phyloP scores from a whole-genome alignment of 2,113 vertebrate species.

The Atrichornis clamosus region DNA sequence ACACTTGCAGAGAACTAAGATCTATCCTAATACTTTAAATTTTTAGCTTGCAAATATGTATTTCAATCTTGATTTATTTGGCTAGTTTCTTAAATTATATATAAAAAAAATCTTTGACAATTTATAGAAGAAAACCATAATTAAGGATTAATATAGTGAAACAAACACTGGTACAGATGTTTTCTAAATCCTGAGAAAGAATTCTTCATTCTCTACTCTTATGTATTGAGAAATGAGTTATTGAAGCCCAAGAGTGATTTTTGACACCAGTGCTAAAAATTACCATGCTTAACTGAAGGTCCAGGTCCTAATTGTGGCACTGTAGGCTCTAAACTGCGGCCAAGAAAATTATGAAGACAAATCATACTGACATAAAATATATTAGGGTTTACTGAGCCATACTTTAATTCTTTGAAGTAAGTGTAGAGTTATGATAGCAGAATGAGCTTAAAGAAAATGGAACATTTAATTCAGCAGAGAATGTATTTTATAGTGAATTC shows the following conservation, averaged over 20 bases:
- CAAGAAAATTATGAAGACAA: neutral
- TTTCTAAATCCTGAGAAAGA: constrained; percentile 8
- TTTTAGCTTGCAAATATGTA: neutral
- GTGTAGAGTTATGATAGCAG: neutral
- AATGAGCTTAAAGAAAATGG: neutral
- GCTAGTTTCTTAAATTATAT: neutral
- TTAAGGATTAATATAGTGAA: constrained; percentile 30
- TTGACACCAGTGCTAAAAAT: constrained; percentile 36
- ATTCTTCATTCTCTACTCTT: neutral
- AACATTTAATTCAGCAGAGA: neutral
- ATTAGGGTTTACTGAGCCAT: neutral
- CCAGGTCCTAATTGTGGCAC: neutral
- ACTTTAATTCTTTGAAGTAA: neutral
- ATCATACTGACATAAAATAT: neutral
- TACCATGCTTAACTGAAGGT: neutral
- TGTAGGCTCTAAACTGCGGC: neutral
- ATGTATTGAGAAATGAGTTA: constrained; percentile 33
- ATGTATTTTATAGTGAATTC: neutral
- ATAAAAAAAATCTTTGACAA: neutral
- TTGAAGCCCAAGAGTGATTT: constrained; percentile 6
- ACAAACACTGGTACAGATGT: neutral
- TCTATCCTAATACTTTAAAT: neutral
- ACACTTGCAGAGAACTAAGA: neutral
- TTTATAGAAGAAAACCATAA: constrained; percentile 7
- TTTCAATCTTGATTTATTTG: neutral